Evolutionary conservation across 2,888 invertebrate genomes (phyloP).

Genomic region (Oegoconia quadripuncta): DNA sequence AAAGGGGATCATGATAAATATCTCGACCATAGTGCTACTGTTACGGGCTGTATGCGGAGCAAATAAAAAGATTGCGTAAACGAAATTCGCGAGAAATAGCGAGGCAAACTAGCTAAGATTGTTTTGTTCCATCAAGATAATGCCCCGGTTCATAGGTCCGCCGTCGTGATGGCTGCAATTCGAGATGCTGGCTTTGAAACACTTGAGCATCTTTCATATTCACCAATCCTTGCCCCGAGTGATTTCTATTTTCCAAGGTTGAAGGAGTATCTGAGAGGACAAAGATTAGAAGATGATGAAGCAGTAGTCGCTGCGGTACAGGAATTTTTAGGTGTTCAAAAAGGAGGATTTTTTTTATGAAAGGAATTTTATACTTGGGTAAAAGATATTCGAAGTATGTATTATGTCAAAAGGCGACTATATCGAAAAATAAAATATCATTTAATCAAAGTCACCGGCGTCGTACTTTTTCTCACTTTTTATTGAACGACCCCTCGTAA

Average conservation of each 20-base stretch:
- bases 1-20: slow-evolving; percentile 9
- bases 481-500: too few species aligned
- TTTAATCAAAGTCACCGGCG: too few species aligned
- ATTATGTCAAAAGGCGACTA: too few species aligned
- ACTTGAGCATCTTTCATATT: slow-evolving; percentile 1
- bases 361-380: too few species aligned
- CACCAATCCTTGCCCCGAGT: background rate
- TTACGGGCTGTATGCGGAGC: slow-evolving; percentile 7
- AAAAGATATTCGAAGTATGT: too few species aligned
- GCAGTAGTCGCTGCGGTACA: too few species aligned
- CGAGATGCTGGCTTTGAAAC: slow-evolving; percentile 1
- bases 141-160: slow-evolving; percentile 10
- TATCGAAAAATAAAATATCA: too few species aligned
- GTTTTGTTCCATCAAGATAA: slow-evolving; percentile 14
- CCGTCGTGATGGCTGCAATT: slow-evolving; percentile 8
- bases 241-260: background rate
- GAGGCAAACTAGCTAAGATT: slow-evolving; percentile 9
- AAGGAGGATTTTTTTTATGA: too few species aligned
- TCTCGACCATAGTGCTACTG: slow-evolving; percentile 7
- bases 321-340: too few species aligned
- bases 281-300: too few species aligned
- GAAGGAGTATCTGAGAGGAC: too few species aligned
- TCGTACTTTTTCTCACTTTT: too few species aligned
- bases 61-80: slow-evolving; percentile 13
- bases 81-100: slow-evolving; percentile 14